A percentile compares a stretch with the other conserved stretches of the same genome.
Evolutionary conservation across 2,113 vertebrate species (phyloP).

Genomic region (Agapornis roseicollis): DNA sequence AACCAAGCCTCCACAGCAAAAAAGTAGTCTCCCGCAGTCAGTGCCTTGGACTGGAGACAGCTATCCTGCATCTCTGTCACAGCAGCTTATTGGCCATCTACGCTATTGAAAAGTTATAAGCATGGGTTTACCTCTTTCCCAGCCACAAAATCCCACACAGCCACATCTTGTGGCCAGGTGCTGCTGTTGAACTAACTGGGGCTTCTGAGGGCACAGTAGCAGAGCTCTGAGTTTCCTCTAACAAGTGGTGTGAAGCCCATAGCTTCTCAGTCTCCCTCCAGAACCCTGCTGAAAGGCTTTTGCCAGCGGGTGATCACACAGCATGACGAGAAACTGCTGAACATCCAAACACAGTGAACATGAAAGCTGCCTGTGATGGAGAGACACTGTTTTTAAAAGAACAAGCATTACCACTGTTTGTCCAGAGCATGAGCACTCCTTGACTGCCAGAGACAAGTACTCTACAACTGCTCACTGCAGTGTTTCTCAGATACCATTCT

Average conservation of each 20-base stretch:
- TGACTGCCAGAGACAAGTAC: neutral
- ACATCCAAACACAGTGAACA: neutral
- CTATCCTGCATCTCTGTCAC: neutral
- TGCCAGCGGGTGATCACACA: neutral
- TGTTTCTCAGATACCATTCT: neutral
- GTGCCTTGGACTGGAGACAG: slow-evolving; percentile 16
- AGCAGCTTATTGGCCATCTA: neutral
- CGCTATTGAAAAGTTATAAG: neutral
- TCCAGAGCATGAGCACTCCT: neutral
- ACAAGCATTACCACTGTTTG: rapidly evolving
- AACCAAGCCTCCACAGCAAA: slow-evolving; percentile 53
- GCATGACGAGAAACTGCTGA: rapidly evolving
- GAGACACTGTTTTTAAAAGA: neutral
- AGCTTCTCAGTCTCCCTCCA: neutral
- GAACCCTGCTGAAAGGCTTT: neutral
- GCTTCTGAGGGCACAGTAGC: neutral
- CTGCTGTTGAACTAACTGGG: neutral
- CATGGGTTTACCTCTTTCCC: neutral
- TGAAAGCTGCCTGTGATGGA: rapidly evolving
- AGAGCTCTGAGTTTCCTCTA: neutral
- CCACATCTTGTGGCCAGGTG: neutral
- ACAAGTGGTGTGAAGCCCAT: neutral
- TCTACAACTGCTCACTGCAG: neutral
- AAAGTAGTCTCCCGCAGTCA: neutral
- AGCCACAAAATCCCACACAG: neutral